A percentile compares a stretch with the other conserved stretches of the same genome.
Conservation (phyloP, 2,113 vertebrate genomes). For the Neomonachus schauinslandi region DNA sequence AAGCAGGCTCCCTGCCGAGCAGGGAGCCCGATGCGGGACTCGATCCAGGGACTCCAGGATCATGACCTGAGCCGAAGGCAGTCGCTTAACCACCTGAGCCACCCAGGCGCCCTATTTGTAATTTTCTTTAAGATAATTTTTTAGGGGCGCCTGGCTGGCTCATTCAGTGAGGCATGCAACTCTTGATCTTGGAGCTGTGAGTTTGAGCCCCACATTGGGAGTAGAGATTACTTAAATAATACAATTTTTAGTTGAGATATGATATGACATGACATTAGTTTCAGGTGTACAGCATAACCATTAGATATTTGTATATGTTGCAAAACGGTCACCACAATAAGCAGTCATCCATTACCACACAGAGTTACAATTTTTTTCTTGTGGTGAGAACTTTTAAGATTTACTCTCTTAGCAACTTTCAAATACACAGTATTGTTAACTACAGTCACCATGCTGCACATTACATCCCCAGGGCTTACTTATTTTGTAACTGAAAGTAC, state of each 20-base stretch:
- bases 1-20: too few species aligned
- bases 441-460: not conserved
- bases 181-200: not conserved
- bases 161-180: not conserved
- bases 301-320: not conserved
- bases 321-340: not conserved
- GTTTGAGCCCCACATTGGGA: not conserved
- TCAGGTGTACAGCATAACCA: not conserved
- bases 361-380: not conserved
- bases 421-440: not conserved
- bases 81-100: too few species aligned
- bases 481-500: not conserved
- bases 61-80: too few species aligned
- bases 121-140: not conserved
- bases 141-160: not conserved
- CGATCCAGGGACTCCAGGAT: too few species aligned
- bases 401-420: not conserved
- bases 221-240: not conserved
- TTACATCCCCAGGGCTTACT: not conserved
- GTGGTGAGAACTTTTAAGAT: not conserved
- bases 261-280: not conserved
- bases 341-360: not conserved
- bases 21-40: too few species aligned
- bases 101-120: too few species aligned
- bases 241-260: not conserved